Conservation (phyloP, 2,113 vertebrate genomes). For the Pachycephala philippinensis region DNA sequence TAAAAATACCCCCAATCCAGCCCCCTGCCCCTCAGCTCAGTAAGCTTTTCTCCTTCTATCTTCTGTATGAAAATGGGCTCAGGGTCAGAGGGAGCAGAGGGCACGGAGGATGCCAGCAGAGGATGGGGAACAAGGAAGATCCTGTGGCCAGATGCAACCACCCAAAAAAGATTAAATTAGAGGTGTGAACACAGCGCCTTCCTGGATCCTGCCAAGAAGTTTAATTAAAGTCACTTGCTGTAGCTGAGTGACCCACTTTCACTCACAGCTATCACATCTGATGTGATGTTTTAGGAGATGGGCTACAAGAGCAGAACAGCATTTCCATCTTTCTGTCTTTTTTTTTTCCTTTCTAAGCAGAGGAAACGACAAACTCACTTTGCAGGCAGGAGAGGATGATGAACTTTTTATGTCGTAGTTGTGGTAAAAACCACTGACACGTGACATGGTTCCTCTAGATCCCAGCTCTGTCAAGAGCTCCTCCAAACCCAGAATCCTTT, state of each 20-base stretch:
- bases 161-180: not conserved
- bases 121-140: not conserved
- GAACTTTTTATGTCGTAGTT: not conserved
- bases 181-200: not conserved
- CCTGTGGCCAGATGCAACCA: not conserved
- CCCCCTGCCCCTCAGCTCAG: not conserved
- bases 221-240: slow-evolving; percentile 35
- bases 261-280: slow-evolving; percentile 28
- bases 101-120: not conserved
- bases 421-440: not conserved
- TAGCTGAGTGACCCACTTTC: slow-evolving; percentile 23
- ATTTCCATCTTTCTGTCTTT: not conserved
- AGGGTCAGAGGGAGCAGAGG: not conserved
- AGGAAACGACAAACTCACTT: not conserved
- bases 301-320: not conserved
- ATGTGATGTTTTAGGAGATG: slow-evolving; percentile 20
- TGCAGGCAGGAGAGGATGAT: not conserved
- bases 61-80: accelerated
- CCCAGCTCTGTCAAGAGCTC: not conserved
- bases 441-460: not conserved
- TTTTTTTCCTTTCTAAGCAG: not conserved
- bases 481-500: not conserved
- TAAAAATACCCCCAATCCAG: not conserved
- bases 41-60: accelerated
- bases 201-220: not conserved